These are phyloP conservation scores for Muricea muricata DNA, from an alignment of 92 coral and sea anemone species.

Conservation along the genomic window DNA sequence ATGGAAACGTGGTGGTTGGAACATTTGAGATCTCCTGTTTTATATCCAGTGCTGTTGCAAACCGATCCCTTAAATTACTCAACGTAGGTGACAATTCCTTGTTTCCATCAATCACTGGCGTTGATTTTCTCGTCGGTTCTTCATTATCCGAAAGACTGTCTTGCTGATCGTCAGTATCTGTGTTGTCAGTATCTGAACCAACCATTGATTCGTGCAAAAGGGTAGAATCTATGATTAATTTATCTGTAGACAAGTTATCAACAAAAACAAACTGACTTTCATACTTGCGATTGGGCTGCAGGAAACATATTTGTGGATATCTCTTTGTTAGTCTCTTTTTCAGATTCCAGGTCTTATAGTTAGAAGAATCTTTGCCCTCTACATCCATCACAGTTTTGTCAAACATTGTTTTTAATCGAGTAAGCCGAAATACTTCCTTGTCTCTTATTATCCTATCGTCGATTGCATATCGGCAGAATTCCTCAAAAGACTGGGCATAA, in stretches of 20 bases:
- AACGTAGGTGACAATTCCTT: no score
- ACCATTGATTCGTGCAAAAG: neutral
- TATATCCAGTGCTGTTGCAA: no score
- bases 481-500: no score
- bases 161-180: no score
- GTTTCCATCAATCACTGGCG: no score
- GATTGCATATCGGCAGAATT: conserved; percentile 17
- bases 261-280: conserved; percentile 26
- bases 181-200: neutral
- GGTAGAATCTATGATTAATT: conserved; percentile 22
- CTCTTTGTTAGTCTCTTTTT: conserved; percentile 14
- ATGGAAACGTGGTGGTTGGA: no score
- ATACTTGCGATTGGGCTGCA: conserved; percentile 21
- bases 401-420: neutral
- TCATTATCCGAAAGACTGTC: no score
- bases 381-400: conserved; percentile 24
- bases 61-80: no score
- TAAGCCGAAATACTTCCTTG: conserved; percentile 22
- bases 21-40: no score
- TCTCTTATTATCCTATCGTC: neutral
- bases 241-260: conserved; percentile 2
- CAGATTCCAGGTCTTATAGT: conserved; percentile 16
- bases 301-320: conserved; percentile 23
- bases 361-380: conserved; percentile 25
- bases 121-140: no score